These are phyloP conservation scores for Pyrochroa serraticornis DNA, from an alignment of 2,888 invertebrate species.

Conservation along the genomic window DNA sequence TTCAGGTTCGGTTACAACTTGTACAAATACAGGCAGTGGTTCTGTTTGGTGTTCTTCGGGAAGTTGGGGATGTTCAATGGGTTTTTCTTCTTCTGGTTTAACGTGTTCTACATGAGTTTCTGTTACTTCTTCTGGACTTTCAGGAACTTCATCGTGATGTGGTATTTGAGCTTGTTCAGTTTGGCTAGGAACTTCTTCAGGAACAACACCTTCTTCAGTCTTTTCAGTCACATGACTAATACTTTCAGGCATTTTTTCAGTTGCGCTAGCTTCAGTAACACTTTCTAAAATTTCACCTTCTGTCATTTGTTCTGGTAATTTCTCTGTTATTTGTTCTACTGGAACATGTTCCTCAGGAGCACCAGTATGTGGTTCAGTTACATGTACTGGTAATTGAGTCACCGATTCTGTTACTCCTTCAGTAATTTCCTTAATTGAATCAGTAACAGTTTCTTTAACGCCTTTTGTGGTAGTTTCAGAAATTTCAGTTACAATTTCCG, in stretches of 20 bases:
- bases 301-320: constrained; percentile 21
- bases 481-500: constrained; percentile 19
- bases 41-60: constrained; percentile 1
- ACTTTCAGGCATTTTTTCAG: constrained; percentile 26
- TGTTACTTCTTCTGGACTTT: constrained; percentile 10
- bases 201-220: constrained; percentile 17
- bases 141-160: constrained; percentile 5
- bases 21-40: neutral
- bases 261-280: constrained; percentile 27
- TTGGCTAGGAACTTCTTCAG: neutral
- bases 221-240: constrained; percentile 28
- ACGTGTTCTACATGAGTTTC: constrained; percentile 1
- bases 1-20: constrained; percentile 15
- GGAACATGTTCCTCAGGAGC: constrained; percentile 6
- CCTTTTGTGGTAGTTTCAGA: constrained; percentile 15
- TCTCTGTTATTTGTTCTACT: constrained; percentile 14
- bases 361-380: constrained; percentile 21
- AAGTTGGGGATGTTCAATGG: neutral
- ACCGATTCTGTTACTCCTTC: constrained; percentile 8
- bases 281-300: constrained; percentile 20
- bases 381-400: neutral
- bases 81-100: neutral
- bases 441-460: constrained; percentile 17
- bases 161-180: constrained; percentile 50
- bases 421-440: constrained; percentile 21